These are phyloP conservation scores for Mallateleia sp. DNA, from an alignment of 2,888 invertebrate genomes.

Conservation along the genomic window DNA sequence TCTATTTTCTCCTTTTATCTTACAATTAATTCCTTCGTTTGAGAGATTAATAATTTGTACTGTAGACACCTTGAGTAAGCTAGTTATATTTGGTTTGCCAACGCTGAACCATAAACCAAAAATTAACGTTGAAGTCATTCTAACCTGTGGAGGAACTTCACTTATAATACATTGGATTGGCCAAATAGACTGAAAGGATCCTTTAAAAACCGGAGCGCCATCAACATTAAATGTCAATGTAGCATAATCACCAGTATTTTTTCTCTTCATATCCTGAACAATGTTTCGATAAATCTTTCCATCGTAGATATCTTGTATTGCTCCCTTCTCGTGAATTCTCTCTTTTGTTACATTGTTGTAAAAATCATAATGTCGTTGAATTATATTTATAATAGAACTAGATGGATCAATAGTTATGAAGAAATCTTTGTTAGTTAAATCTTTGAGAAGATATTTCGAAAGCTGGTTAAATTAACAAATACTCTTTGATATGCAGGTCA, in stretches of 20 bases:
- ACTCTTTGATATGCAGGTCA: too few relatives aligned
- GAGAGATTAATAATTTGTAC: conserved; percentile 19
- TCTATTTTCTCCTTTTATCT: neutral
- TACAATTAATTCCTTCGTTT: conserved; percentile 36
- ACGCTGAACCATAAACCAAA: conserved; percentile 67
- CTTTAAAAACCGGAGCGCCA: too few relatives aligned
- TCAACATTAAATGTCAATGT: too few relatives aligned
- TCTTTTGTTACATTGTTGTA: too few relatives aligned
- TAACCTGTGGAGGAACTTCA: conserved; percentile 61
- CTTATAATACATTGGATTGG: conserved; percentile 68
- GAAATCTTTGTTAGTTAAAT: too few relatives aligned
- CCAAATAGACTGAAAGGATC: conserved; percentile 33
- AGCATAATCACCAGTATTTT: neutral
- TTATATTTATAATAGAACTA: too few relatives aligned
- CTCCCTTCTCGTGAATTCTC: neutral
- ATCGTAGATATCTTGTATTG: conserved; percentile 34
- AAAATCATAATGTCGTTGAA: too few relatives aligned
- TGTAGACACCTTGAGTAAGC: neutral
- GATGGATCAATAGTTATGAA: too few relatives aligned
- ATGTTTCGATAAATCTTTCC: conserved; percentile 49
- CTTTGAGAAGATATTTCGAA: too few relatives aligned
- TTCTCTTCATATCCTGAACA: neutral
- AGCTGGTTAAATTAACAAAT: too few relatives aligned
- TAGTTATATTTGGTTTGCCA: conserved; percentile 7
- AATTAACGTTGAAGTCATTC: conserved; percentile 48